Evolutionary conservation across 2,113 vertebrate species (phyloP).

Genomic region (Campylomormyrus tamandua): DNA sequence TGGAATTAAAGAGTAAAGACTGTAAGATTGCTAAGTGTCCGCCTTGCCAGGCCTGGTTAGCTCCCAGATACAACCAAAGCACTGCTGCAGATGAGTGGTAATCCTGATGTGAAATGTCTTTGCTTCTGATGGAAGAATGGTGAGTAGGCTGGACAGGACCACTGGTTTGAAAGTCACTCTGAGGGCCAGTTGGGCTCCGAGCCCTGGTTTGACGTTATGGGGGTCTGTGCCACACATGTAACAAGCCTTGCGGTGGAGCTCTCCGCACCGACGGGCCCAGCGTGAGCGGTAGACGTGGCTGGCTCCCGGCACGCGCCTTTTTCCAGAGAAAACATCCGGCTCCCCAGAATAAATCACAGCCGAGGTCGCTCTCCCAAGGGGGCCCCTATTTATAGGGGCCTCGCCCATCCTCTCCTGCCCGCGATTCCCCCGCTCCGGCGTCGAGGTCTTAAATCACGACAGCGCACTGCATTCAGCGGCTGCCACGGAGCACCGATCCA

Average conservation of each 20-base stretch:
- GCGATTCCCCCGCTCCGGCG: background rate
- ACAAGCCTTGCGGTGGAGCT: background rate
- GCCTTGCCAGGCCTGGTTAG: background rate
- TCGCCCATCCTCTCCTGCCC: background rate
- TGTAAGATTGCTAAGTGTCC: background rate
- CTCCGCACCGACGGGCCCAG: background rate
- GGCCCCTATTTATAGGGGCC: slow-evolving; percentile 15
- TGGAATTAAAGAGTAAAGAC: background rate
- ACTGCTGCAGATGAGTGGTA: background rate
- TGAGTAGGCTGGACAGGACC: background rate
- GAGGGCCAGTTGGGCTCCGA: background rate
- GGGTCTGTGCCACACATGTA: background rate
- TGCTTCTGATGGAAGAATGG: background rate
- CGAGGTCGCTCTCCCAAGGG: background rate
- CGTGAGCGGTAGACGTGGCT: background rate
- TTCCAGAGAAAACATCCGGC: slow-evolving; percentile 5
- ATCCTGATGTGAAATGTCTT: background rate
- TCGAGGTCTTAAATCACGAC: background rate
- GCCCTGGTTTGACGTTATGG: background rate
- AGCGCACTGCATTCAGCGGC: background rate
- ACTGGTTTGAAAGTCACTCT: background rate
- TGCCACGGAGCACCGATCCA: background rate
- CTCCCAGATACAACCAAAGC: background rate
- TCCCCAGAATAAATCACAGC: slow-evolving; percentile 7
- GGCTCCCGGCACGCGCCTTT: background rate